Conservation (phyloP, 2,888 invertebrate genomes). For the Phyllotreta cruciferae region DNA sequence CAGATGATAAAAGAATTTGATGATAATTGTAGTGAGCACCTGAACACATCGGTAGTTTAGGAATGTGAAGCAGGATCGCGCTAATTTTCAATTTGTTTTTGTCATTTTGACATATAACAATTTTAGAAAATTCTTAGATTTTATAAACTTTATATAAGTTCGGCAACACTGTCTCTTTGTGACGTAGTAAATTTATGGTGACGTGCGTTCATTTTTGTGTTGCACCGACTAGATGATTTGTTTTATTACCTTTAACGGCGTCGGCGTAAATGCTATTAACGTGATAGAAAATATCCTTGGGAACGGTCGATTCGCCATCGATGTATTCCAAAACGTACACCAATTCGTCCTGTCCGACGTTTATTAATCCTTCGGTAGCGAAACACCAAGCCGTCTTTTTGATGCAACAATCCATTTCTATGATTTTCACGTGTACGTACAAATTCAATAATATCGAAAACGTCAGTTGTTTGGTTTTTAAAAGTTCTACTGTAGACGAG, state of each 20-base stretch:
- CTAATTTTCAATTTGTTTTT: no score
- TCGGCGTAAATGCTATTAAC: constrained; percentile 75
- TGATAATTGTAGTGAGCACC: no score
- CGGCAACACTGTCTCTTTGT: no score
- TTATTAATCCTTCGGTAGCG: constrained; percentile 76
- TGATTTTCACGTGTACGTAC: constrained; percentile 75
- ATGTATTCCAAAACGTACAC: constrained; percentile 75
- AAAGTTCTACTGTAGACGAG: constrained; percentile 64
- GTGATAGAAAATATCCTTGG: constrained; percentile 78
- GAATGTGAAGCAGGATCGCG: no score
- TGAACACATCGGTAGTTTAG: no score
- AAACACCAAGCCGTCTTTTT: constrained; percentile 79
- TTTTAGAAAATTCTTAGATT: no score
- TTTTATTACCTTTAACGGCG: constrained; percentile 70
- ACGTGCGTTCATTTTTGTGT: no score
- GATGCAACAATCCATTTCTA: constrained; percentile 64
- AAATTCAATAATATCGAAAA: constrained; percentile 80
- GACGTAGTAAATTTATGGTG: no score
- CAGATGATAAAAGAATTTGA: no score
- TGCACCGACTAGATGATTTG: no score
- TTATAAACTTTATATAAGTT: no score
- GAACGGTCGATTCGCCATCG: constrained; percentile 68
- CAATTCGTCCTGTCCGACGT: constrained; percentile 84
- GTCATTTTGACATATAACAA: no score
- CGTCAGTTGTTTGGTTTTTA: constrained; percentile 69